Base-by-base conservation (phyloP, 2,113 vertebrate species). In the Crotalus viridis region DNA sequence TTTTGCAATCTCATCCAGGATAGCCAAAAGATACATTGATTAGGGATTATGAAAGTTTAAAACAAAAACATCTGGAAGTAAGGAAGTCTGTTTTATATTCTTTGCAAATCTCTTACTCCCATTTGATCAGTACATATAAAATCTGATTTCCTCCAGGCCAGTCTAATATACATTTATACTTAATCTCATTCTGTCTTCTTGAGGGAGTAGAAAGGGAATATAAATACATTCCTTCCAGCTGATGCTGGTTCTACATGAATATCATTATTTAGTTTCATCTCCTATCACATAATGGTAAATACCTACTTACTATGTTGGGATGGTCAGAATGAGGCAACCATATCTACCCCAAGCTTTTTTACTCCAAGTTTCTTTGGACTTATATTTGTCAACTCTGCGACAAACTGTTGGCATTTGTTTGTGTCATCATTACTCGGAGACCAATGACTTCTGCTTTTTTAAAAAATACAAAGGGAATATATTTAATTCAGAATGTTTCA, bases 241-340 rank as follows among this genome's bases (percentile, higher is more conserved):
- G 94, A 22, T 93, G 94, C 51, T 96, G 90, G 95, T 95, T 93
- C 56, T 91, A 59, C 24, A 0, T 15, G 92, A 95, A 85, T 93
- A 93, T 94, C 93, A 91, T 56, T 39, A 55, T 94, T 91, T 95
- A 95, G 93, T 89, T 94, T 93, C 95, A 92, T 51, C 54, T 33
- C 94, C 56, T 89, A 28, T 0, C 92, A 93, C 93, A 24, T 55
- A 89, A 89, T 87, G 69, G 17, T 43, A 89, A 93, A 94, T 91
- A 19, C 10, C 94, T 92, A 93, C 94, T 94, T 94, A 95, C 93
- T 94, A 19, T 55, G 7, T 93, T 28, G 88, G 89, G 92, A 94
- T 92, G 2, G 91, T 90, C 33, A 21, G 33, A 81, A 39, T 81
- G 74, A 81, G 69, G 17, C 21, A 81, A 33, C 74, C 74, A 39